These are phyloP conservation scores for Enteromius afrohamiltoni DNA, from an alignment of 2,797 vertebrate genomes.

Conservation along the genomic window DNA sequence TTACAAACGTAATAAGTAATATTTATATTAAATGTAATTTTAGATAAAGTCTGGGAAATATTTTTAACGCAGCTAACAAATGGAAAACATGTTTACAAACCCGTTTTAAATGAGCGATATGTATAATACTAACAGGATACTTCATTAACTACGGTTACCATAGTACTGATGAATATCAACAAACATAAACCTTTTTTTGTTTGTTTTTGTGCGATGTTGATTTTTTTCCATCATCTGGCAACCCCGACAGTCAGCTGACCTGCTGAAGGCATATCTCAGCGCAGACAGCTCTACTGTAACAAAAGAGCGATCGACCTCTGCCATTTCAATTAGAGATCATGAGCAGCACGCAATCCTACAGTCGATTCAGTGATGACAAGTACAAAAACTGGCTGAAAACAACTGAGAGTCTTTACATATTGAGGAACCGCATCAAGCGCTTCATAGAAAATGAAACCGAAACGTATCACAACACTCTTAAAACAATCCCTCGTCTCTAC, in stretches of 20 bases:
- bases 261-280: background rate
- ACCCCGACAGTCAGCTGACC: background rate
- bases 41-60: too few species aligned
- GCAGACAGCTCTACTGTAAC: background rate
- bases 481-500: background rate
- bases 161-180: background rate
- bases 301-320: background rate
- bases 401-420: constrained; percentile 56
- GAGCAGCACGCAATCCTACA: constrained; percentile 37
- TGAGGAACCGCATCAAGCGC: constrained; percentile 44
- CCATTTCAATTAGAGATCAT: background rate
- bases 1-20: background rate
- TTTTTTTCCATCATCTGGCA: background rate
- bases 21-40: background rate
- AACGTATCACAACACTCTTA: constrained; percentile 53
- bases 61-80: background rate
- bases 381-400: constrained; percentile 70
- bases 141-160: background rate
- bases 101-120: background rate
- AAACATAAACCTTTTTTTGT: too few species aligned
- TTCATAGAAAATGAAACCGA: constrained; percentile 69
- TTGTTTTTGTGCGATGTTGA: background rate
- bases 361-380: constrained; percentile 59
- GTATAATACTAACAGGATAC: background rate
- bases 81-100: background rate